These are phyloP conservation scores for Allacma fusca DNA, from an alignment of 2,888 invertebrate species.

Conservation along the genomic window DNA sequence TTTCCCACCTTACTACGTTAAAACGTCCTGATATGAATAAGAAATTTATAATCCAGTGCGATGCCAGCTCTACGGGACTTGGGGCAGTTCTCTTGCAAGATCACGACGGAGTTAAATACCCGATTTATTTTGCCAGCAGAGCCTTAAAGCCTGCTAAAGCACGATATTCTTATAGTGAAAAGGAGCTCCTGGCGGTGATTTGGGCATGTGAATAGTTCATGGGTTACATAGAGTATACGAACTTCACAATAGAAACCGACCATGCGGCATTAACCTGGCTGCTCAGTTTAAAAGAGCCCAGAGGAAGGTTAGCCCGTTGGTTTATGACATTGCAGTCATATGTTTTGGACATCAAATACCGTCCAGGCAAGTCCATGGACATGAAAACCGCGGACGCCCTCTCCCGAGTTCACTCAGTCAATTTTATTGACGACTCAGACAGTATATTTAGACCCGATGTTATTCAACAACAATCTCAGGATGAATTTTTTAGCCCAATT, in stretches of 20 bases:
- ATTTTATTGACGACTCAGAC: too few relatives aligned
- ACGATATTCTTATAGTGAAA: constrained; percentile 65
- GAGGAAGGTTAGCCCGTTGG: constrained; percentile 66
- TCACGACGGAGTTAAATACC: too few relatives aligned
- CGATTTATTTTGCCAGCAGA: constrained; percentile 58
- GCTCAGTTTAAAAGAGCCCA: constrained; percentile 63
- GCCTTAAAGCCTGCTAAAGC: constrained; percentile 62
- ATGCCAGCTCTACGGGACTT: constrained; percentile 61
- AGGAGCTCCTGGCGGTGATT: constrained; percentile 64
- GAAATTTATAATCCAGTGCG: constrained; percentile 60
- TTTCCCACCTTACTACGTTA: constrained; percentile 52
- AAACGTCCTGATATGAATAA: constrained; percentile 56
- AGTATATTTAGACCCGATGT: too few relatives aligned
- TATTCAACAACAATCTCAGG: too few relatives aligned
- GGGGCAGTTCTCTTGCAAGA: constrained; percentile 62
- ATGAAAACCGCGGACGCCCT: constrained; percentile 63
- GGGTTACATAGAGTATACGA: constrained; percentile 64
- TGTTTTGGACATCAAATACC: constrained; percentile 63
- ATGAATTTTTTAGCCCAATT: too few relatives aligned
- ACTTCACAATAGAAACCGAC: constrained; percentile 64
- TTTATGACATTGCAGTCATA: constrained; percentile 64
- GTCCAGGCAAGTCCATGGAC: constrained; percentile 55
- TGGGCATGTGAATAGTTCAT: constrained; percentile 64
- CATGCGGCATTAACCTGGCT: constrained; percentile 67
- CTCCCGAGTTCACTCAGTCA: too few relatives aligned